These are phyloP conservation scores for Falco punctatus DNA, from an alignment of 2,113 vertebrate genomes.

Conservation along the genomic window DNA sequence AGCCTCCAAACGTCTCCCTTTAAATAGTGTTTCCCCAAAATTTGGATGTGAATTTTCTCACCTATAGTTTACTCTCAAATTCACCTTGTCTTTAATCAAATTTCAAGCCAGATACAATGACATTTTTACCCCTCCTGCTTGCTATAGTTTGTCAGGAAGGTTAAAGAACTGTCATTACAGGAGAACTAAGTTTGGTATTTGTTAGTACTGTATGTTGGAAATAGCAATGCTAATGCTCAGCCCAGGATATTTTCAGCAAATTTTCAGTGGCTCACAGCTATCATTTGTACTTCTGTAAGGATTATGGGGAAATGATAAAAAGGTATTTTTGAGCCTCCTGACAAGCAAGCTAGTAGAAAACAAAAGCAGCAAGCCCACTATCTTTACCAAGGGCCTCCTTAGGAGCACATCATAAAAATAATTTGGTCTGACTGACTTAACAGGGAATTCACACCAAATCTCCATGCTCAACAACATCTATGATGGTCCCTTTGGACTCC, in stretches of 20 bases:
- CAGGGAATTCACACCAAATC: neutral
- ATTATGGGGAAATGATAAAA: neutral
- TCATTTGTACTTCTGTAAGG: neutral
- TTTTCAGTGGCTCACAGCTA: neutral
- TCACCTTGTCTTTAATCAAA: neutral
- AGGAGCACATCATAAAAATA: neutral
- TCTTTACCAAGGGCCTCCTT: neutral
- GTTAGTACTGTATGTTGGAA: neutral
- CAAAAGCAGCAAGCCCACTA: neutral
- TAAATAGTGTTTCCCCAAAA: neutral
- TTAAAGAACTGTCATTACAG: conserved; percentile 21
- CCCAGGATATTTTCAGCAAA: neutral
- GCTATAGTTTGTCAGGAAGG: neutral
- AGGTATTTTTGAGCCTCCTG: neutral
- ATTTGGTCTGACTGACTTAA: neutral
- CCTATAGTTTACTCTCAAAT: neutral
- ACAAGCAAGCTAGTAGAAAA: neutral
- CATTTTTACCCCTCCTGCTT: neutral
- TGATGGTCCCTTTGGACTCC: neutral
- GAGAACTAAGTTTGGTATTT: conserved; percentile 22
- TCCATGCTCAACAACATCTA: neutral
- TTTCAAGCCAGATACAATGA: neutral
- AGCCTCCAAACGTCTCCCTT: neutral
- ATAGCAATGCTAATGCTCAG: neutral
- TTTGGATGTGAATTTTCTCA: conserved; percentile 13